phyloP scores from a whole-genome alignment of 2,888 invertebrate genomes.

The Hipparchia semele region DNA sequence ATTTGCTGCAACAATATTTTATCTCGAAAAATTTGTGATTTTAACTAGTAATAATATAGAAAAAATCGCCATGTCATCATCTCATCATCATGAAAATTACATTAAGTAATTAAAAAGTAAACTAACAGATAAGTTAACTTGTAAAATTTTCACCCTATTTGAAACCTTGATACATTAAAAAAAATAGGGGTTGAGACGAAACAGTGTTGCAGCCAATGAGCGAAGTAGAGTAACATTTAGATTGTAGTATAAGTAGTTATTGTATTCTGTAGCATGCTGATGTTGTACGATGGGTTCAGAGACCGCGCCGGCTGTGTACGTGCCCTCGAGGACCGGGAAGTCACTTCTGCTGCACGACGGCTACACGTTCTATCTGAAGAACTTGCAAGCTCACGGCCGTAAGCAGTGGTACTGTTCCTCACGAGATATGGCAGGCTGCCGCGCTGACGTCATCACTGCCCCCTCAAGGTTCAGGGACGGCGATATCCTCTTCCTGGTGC shows the following conservation, averaged over 20 bases:
- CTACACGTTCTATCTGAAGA: constrained; percentile 79
- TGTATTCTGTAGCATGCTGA: constrained; percentile 43
- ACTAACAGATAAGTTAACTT: too few species aligned
- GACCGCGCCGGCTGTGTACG: constrained; percentile 76
- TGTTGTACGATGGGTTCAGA: constrained; percentile 57
- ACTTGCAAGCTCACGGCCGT: constrained; percentile 73
- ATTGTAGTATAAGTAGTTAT: constrained; percentile 32
- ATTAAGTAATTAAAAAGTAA: too few species aligned
- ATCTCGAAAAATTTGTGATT: too few species aligned
- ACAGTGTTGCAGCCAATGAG: too few species aligned
- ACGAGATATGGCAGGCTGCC: constrained; percentile 77
- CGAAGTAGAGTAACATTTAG: constrained; percentile 28
- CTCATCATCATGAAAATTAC: too few species aligned
- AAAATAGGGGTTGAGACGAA: too few species aligned
- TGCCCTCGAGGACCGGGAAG: constrained; percentile 79
- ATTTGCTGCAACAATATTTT: too few species aligned
- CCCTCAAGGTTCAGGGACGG: constrained; percentile 61
- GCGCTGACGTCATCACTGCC: constrained; percentile 77
- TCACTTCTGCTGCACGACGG: constrained; percentile 74
- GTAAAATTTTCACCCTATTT: too few species aligned
- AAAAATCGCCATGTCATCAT: too few species aligned
- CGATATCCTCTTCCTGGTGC: constrained; percentile 73
- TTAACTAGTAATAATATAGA: too few species aligned
- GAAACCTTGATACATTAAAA: too few species aligned
- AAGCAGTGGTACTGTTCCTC: constrained; percentile 81